Base-by-base conservation (phyloP, 2,797 vertebrate species). In the Gymnothorax reevesii region DNA sequence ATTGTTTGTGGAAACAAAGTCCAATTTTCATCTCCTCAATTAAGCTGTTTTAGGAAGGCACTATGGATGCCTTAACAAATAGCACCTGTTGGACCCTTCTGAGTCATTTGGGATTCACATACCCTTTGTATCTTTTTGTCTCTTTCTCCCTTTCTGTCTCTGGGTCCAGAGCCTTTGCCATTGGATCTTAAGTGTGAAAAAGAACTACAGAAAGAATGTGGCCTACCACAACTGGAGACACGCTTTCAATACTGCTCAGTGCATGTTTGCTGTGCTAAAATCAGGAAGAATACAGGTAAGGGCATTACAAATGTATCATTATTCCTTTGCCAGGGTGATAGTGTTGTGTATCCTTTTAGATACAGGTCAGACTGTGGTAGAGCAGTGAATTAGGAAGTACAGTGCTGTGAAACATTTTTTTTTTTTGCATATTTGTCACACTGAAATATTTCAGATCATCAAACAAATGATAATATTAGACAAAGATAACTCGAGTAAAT, bases 141-240 rank as follows among this genome's bases (percentile, higher is more conserved):
- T 8, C 6, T 17, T 57, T 33, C 20, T 0, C 62, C 5, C 62
- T 54, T 10, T 42, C 83, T 55, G 27, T 71, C 88, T 22, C 75
- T 90, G 77, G 84, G 87, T 92, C 73, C 83, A 99, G 98, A 97
- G 95, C 90, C 95, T 99, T 82, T 99, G 98, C 93, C 97, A 97
- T 82, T 99, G 98, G 98, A 96, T 99, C 91, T 91, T 99, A 90
- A 99, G 98, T 0, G 97, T 99, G 25, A 99, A 98, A 96, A 99
- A 99, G 95, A 99, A 99, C 93, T 99, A 99, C 89, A 96, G 98
- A 91, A 99, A 97, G 93, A 97, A 97, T 0, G 97, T 99, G 88
- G 97, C 96, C 57, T 99, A 99, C 89, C 98, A 99, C 94, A 99
- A 99, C 89, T 99, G 98, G 98, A 97, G 98, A 88, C 98, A 99